phyloP scores from a whole-genome alignment of 2,888 invertebrate species.

The Epinotia brunnichana region DNA sequence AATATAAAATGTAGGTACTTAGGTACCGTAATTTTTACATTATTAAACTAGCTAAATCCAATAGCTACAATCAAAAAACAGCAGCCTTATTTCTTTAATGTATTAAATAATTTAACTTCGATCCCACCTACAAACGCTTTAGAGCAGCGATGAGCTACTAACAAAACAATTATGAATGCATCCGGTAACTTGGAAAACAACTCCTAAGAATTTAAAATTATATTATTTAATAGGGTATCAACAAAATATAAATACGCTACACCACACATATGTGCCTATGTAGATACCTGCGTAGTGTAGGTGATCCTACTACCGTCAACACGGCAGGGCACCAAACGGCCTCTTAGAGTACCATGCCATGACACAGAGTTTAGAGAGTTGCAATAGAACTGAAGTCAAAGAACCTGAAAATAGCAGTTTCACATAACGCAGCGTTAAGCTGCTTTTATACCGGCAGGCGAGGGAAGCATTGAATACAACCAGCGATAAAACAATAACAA shows the following conservation, averaged over 20 bases:
- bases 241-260: conserved; percentile 60
- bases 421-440: not conserved
- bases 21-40: not conserved
- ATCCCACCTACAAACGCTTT: conserved; percentile 26
- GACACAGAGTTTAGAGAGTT: not conserved
- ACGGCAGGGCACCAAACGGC: conserved; percentile 36
- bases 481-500: not conserved
- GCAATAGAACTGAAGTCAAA: conserved; percentile 4
- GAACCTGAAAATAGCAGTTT: conserved; percentile 6
- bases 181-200: not conserved
- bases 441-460: too few species aligned
- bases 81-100: conserved; percentile 2
- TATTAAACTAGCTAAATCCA: not conserved
- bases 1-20: not conserved
- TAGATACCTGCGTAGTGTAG: conserved; percentile 58
- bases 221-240: conserved; percentile 31
- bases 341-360: conserved; percentile 11
- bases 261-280: conserved; percentile 75
- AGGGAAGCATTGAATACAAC: not conserved
- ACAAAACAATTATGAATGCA: conserved; percentile 4
- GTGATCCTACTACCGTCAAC: conserved; percentile 46
- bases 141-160: conserved; percentile 7
- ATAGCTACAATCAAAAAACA: not conserved
- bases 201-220: conserved; percentile 17
- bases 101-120: not conserved